These are phyloP conservation scores for Myotis pilosus DNA, from an alignment of 2,797 vertebrate species.

Conservation along the genomic window DNA sequence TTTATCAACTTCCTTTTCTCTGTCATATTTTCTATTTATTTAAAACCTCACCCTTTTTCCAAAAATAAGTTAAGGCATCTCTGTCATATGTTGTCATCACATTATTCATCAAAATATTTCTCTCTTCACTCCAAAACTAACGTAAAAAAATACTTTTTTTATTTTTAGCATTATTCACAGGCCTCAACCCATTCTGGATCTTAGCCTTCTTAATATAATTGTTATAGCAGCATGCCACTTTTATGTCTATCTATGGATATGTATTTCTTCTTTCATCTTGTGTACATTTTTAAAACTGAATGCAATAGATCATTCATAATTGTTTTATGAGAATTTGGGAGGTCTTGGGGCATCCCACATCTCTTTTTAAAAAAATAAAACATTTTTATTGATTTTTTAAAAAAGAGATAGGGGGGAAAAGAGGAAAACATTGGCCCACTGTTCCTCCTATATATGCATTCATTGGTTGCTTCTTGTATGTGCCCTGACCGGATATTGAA, in stretches of 20 bases:
- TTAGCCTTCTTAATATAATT: constrained; percentile 22
- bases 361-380: not conserved
- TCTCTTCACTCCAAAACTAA: constrained; percentile 63
- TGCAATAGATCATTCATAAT: not conserved
- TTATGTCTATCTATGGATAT: not conserved
- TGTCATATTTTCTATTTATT: constrained; percentile 61
- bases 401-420: not conserved
- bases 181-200: constrained; percentile 17
- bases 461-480: not conserved
- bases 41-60: constrained; percentile 55
- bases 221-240: constrained; percentile 38
- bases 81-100: constrained; percentile 63
- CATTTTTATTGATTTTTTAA: not conserved
- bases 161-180: constrained; percentile 45
- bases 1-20: constrained; percentile 57
- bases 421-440: not conserved
- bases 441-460: not conserved
- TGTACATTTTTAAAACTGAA: constrained; percentile 13
- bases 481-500: not conserved
- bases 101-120: constrained; percentile 53
- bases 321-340: not conserved
- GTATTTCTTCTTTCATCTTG: constrained; percentile 47
- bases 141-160: constrained; percentile 47
- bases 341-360: not conserved
- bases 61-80: constrained; percentile 60